These are phyloP conservation scores for Ictalurus furcatus DNA, from an alignment of 2,113 vertebrate genomes.

Conservation along the genomic window DNA sequence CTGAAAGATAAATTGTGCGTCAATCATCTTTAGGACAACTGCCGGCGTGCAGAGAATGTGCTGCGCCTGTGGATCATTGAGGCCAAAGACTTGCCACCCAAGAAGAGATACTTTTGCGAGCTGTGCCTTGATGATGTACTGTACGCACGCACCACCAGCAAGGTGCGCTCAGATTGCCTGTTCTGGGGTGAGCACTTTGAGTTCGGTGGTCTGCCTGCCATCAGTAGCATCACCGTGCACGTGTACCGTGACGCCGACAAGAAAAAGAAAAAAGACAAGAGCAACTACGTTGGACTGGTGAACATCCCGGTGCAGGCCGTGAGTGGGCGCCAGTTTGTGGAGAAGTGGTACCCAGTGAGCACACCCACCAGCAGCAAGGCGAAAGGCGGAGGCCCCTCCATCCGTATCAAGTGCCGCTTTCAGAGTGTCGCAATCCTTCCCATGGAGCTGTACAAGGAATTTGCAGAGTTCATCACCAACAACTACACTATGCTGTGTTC, in stretches of 20 bases:
- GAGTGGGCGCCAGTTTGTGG: slow-evolving; percentile 90
- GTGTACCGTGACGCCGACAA: slow-evolving; percentile 94
- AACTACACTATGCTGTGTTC: slow-evolving; percentile 91
- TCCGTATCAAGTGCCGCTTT: slow-evolving; percentile 93
- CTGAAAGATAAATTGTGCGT: neutral
- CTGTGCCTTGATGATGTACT: slow-evolving; percentile 95
- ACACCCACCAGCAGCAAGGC: slow-evolving; percentile 89
- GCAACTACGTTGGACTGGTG: slow-evolving; percentile 93
- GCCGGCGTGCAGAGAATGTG: slow-evolving; percentile 85
- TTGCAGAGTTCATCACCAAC: slow-evolving; percentile 94
- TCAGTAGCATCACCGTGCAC: slow-evolving; percentile 90
- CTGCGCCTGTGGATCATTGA: slow-evolving; percentile 97
- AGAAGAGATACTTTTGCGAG: slow-evolving; percentile 98
- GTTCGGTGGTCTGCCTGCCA: slow-evolving; percentile 81
- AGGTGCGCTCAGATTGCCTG: slow-evolving; percentile 88
- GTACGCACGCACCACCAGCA: slow-evolving; percentile 95
- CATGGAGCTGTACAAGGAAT: slow-evolving; percentile 99
- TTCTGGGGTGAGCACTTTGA: slow-evolving; percentile 99
- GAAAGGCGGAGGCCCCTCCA: slow-evolving; percentile 86
- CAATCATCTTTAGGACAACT: slow-evolving; percentile 83
- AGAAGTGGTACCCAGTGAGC: slow-evolving; percentile 97
- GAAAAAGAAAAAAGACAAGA: slow-evolving; percentile 98
- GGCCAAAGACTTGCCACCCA: slow-evolving; percentile 92
- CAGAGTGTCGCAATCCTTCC: slow-evolving; percentile 93
- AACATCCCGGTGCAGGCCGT: slow-evolving; percentile 87